Conservation (phyloP, 2,888 invertebrate species). For the Stegophylla sp. region DNA sequence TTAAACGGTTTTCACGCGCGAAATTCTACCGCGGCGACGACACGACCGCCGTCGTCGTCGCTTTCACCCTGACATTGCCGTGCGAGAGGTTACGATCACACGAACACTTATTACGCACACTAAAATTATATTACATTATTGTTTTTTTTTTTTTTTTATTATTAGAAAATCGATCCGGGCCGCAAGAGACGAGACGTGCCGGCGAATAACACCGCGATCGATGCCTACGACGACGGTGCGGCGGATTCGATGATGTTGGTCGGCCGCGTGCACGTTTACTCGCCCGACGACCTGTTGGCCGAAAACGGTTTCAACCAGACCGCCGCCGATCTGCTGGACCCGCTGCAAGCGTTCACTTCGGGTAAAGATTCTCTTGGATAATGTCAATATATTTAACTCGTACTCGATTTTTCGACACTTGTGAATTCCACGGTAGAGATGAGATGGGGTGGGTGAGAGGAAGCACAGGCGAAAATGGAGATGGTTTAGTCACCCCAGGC, state of each 20-base stretch:
- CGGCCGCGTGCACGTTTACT: slow-evolving; percentile 53
- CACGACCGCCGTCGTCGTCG: slow-evolving; percentile 11
- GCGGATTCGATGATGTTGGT: slow-evolving; percentile 56
- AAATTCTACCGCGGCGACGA: not conserved
- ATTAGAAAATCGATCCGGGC: slow-evolving; percentile 54
- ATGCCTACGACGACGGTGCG: not conserved
- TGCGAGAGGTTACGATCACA: slow-evolving; percentile 28
- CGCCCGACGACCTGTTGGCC: slow-evolving; percentile 47
- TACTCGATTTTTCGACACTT: no score
- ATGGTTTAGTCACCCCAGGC: no score
- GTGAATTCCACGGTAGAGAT: no score
- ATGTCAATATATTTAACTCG: no score
- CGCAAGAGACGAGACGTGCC: slow-evolving; percentile 49
- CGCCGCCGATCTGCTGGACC: slow-evolving; percentile 11
- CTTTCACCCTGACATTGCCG: slow-evolving; percentile 41
- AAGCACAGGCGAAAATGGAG: no score
- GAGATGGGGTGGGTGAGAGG: no score
- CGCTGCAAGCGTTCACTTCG: slow-evolving; percentile 19
- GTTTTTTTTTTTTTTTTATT: not conserved
- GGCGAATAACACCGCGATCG: slow-evolving; percentile 11
- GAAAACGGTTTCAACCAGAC: slow-evolving; percentile 39
- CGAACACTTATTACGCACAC: no score
- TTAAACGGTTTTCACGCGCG: not conserved
- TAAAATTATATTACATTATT: no score
- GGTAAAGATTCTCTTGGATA: not conserved